Evolutionary conservation across 2,113 vertebrate species (phyloP).

Genomic region (Saguinus imperator): DNA sequence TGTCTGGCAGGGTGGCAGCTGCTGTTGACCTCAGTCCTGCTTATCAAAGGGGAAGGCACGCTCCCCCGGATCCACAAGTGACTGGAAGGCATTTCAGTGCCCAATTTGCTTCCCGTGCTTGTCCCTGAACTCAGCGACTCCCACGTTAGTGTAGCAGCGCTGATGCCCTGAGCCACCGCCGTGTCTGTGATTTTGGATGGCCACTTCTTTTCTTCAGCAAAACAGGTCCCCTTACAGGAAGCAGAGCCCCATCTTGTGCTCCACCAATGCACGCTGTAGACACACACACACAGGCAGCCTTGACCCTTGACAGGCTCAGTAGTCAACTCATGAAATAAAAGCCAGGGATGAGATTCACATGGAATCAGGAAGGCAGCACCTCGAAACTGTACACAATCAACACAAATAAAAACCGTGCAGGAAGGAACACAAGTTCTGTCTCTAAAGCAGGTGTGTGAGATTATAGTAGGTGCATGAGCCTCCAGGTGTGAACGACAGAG

Average conservation of each 20-base stretch:
- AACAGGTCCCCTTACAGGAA: rapidly evolving
- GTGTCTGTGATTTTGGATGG: rapidly evolving
- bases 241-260: rapidly evolving
- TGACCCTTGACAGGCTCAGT: too few relatives aligned
- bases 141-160: rapidly evolving
- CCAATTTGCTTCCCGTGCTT: rapidly evolving
- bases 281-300: rapidly evolving
- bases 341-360: background rate
- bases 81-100: rapidly evolving
- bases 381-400: too few relatives aligned
- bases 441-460: background rate
- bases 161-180: rapidly evolving
- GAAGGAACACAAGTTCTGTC: background rate
- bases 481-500: rapidly evolving
- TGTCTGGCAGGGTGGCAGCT: background rate
- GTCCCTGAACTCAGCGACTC: background rate
- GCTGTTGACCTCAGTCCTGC: rapidly evolving
- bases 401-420: too few relatives aligned
- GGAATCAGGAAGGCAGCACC: background rate
- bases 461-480: background rate
- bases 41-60: background rate
- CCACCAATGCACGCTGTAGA: rapidly evolving
- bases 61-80: rapidly evolving
- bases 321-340: background rate
- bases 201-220: too few relatives aligned